Evolutionary conservation across 2,888 invertebrate genomes (phyloP), one percentile per base, ranked within the genome.

Genomic region (Plebejus melissa): DNA sequence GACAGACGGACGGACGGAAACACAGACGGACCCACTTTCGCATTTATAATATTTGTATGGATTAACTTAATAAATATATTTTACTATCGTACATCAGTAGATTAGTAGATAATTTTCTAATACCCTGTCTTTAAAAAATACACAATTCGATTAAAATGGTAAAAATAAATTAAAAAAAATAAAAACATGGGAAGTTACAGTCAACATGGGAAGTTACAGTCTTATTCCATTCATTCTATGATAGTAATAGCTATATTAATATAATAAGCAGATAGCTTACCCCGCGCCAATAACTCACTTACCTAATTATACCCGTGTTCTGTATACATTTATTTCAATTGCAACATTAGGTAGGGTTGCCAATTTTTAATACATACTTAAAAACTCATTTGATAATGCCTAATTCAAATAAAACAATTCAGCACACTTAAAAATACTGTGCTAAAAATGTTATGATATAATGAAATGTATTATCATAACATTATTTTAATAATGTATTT

Each of bases 321-420:
- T 72, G 72, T 72, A 72, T 54, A 16, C 54, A 54, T 50, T 71
- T 50, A 71, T 46, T 71, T 72, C 16, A 72, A 4, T 72, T 72
- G 72, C 72, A 72, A 72, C 72, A 72, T 54, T 50, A 1, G 32
- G n/a, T 32, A 72, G 72, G 72, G 72, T 54, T 54, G 50, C 11
- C 71, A 13, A 6, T 46, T n/a, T 32, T 0, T 54, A 54, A 4
- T 16, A 50, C 32, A 32, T 32, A 32, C 2, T 11, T 71, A 7
- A 50, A 54, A 28, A 41, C 9, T 22, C 0, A 71, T 5, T 28
- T 54, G 22, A 16, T 6, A 32, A 41, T 13, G 13, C 13, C 13
- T 50, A 13, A 3, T 50, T 4, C 4, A 50, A 50, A 50, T 50
- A 41, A 9, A 11, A 11, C 46, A 11, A 9, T 2, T 11, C 11